Evolutionary conservation across 2,888 invertebrate species (phyloP), one percentile per base, ranked within the genome.

Genomic region (Cataglyphis livida): DNA sequence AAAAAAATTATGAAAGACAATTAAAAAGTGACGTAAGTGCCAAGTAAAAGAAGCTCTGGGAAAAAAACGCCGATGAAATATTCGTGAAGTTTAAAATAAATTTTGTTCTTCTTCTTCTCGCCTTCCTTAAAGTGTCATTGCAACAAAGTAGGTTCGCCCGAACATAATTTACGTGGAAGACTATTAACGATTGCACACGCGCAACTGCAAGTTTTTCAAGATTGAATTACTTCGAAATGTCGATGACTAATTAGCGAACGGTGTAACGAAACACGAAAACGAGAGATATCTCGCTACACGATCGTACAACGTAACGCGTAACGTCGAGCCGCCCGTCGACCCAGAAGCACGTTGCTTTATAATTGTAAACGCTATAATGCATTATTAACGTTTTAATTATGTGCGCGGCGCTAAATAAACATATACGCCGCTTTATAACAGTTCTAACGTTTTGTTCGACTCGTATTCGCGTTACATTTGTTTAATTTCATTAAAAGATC

Each of bases 311-410:
- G 41, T 9, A 68, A 78, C 21, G 57, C 6, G 70, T 25, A 68
- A 68, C 70, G 68, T 28, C 28, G 57, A 78, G 25, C 25, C 25
- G 15, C 41, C 41, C 54, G 51, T 28, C 28, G 65, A 66, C 25
- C 66, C 66, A 65, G n/a, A 38, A 66, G 51, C 66, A 54, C 51
- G 32, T 25, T 32, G 57, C 78, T 78, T 70, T 59, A 78, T 78
- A 78, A 78, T 78, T 78, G 44, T 78, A 78, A 78, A 78, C 70
- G 70, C 70, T 78, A 78, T 70, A 78, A 70, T 78, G 15, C 78
- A 70, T 78, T 78, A 78, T 78, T 78, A 70, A 78, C 57, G 59
- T 78, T 78, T 78, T 78, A 78, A 78, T 78, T 78, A 78, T 78
- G 78, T 70, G 70, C 59, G 32, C 70, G 57, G 18, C 21, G 78